A percentile compares a stretch with the other conserved stretches of the same genome.
Evolutionary conservation across 1,140 invertebrate genomes (phyloP).

Genomic region (Diuraphis noxia): DNA sequence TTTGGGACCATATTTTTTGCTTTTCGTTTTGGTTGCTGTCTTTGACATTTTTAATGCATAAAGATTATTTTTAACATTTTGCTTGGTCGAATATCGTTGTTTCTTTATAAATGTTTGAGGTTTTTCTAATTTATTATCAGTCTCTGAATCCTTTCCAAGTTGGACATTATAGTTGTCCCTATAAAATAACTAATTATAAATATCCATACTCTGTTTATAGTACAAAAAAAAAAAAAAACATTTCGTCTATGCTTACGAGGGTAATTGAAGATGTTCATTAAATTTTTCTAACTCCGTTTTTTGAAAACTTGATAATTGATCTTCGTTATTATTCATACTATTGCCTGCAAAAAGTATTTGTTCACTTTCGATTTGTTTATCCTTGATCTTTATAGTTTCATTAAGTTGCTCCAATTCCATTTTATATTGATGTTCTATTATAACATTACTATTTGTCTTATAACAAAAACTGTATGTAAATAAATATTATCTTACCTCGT

Average conservation of each 20-base stretch:
- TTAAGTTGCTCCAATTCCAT: background rate
- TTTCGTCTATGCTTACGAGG: background rate
- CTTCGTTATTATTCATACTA: background rate
- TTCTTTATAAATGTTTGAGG: background rate
- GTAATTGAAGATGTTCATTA: background rate
- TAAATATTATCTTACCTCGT: background rate
- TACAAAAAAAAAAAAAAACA: no score
- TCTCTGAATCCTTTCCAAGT: background rate
- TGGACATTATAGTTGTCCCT: background rate
- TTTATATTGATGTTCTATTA: background rate
- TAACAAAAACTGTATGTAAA: background rate
- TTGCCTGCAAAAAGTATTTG: background rate
- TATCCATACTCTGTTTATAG: background rate
- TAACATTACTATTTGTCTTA: background rate
- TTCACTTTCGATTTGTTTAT: background rate
- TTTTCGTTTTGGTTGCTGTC: background rate
- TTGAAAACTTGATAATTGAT: background rate
- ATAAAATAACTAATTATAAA: background rate
- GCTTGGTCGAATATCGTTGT: background rate
- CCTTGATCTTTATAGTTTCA: background rate
- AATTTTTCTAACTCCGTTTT: background rate
- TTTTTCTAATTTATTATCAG: background rate
- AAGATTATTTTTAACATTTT: background rate
- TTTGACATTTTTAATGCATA: background rate
- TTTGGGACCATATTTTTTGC: background rate